These are phyloP conservation scores for Habropoda laboriosa DNA, from an alignment of 1,140 invertebrate species.

Conservation along the genomic window DNA sequence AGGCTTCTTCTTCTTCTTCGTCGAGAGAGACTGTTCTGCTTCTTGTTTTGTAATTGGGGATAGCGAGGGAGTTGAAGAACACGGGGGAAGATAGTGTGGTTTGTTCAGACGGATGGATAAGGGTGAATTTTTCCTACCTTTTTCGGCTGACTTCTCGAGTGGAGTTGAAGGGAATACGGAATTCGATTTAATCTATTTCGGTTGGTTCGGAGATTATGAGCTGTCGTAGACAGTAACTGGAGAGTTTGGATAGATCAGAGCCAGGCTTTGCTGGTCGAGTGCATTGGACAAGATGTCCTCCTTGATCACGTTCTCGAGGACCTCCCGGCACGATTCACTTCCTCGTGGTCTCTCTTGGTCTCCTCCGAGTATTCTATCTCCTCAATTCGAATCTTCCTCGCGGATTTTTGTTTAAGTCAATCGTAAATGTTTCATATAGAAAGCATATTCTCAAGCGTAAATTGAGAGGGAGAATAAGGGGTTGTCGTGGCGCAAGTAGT, in stretches of 20 bases:
- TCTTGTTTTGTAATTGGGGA: neutral
- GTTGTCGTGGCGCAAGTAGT: conserved; percentile 1
- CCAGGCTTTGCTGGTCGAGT: conserved; percentile 50
- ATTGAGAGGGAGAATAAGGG: too few species aligned
- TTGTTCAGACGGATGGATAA: neutral
- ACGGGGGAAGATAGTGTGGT: neutral
- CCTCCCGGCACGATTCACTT: conserved; percentile 42
- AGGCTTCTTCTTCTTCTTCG: too few species aligned
- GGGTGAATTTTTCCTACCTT: neutral
- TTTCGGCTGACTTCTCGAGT: neutral
- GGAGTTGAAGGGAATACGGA: too few species aligned
- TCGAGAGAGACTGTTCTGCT: neutral
- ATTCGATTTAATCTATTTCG: neutral
- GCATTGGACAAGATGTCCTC: conserved; percentile 50
- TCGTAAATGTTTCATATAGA: too few species aligned
- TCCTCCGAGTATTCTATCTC: neutral
- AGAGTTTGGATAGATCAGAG: conserved; percentile 26
- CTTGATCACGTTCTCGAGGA: conserved; percentile 51
- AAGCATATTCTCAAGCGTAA: too few species aligned
- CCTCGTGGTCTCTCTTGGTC: too few species aligned
- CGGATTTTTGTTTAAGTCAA: too few species aligned
- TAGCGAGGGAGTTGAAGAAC: neutral
- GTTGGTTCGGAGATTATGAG: neutral
- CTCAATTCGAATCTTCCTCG: too few species aligned
- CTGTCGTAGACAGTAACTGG: conserved; percentile 15